Evolutionary conservation across 2,113 vertebrate species (phyloP).

Genomic region (Ursus arctos): DNA sequence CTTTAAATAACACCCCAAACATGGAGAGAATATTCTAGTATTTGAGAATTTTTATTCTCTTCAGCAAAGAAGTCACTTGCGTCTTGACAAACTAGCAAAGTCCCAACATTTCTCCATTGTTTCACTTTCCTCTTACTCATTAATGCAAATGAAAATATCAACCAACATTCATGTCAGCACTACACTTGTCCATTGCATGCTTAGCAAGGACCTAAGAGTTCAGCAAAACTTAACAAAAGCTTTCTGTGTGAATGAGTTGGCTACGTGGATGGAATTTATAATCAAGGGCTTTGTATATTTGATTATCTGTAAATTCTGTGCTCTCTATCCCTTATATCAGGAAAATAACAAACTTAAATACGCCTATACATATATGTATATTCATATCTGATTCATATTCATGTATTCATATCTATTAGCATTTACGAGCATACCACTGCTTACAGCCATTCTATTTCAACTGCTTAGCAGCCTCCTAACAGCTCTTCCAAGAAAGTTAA

Average conservation of each 20-base stretch:
- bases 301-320: background rate
- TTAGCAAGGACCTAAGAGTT: background rate
- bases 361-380: background rate
- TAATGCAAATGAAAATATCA: conserved; percentile 24
- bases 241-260: background rate
- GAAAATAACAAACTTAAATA: background rate
- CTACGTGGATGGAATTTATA: background rate
- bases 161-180: background rate
- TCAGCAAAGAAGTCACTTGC: conserved; percentile 12
- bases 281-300: background rate
- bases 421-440: background rate
- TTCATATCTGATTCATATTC: background rate
- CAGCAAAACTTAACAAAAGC: background rate
- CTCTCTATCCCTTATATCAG: background rate
- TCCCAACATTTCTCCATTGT: background rate
- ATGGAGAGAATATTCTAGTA: background rate
- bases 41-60: background rate
- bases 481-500: background rate
- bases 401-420: background rate
- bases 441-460: conserved; percentile 3
- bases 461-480: background rate
- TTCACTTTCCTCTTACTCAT: conserved; percentile 46
- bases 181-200: background rate
- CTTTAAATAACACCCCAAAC: background rate
- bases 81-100: background rate